Evolutionary conservation across 2,113 vertebrate genomes (phyloP), one percentile per base, ranked within the genome.

Genomic region (Bucco capensis): DNA sequence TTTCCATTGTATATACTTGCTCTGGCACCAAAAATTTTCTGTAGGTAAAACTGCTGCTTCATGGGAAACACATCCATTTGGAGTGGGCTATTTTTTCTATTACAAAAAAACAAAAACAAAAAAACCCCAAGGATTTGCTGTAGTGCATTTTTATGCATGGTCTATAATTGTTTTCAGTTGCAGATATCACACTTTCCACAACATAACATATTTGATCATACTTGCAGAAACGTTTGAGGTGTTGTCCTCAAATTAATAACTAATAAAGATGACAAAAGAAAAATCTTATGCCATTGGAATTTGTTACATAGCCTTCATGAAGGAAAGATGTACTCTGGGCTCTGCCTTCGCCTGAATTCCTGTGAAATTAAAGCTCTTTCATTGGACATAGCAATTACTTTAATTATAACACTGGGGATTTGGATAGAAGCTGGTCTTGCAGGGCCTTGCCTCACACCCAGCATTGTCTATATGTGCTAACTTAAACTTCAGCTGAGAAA

Each of bases 341-440:
- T 86, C 24, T 90, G 94, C 84, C 94, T 96, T 96, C 89, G 83
- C 96, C 96, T 97, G 93, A 96, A 97, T 97, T 97, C 96, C 96
- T 97, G 56, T 97, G 96, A 97, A 98, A 98, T 98, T 97, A 98
- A 97, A 96, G 91, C 82, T 89, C 49, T 96, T 96, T 97, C 97
- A 96, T 95, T 93, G 96, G 96, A 96, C 92, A 37, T 38, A 97
- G 94, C 92, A 97, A 96, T 98, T 98, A 96, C 93, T 97, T 94
- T 97, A 98, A 92, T 98, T 98, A 98, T 93, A 98, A 96, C 58
- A 9, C 95, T 74, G 67, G 92, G 93, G 88, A 96, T 97, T 83
- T 90, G 67, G 56, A 65, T 23, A 30, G 73, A 82, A 86, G 53
- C 62, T 60, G 71, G 18, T 81, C 57, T n/a, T 71, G 37, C 86